Evolutionary conservation across 2,113 vertebrate species (phyloP), one percentile per base, ranked within the genome.

Genomic region (Theristicus caerulescens): DNA sequence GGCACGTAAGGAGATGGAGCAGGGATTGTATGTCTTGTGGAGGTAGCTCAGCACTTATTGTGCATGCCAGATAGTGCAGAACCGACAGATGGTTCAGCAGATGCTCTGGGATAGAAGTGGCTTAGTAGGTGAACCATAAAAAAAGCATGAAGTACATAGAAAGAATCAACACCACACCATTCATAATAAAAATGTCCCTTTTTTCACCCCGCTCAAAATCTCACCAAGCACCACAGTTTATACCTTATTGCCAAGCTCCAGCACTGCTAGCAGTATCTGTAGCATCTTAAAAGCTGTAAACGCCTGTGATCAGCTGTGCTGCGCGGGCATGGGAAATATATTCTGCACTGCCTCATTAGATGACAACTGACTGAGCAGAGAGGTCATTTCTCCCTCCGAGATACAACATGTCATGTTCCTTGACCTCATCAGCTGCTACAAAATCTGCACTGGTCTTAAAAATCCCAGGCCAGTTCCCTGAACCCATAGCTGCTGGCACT

Each of bases 41-140:
- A 71, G 71, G 82, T 26, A 51, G 91, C 47, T 86, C 69, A 24
- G 89, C 77, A 44, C 90, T 70, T 13, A 32, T 12, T 26, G 72
- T 46, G 27, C 13, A 31, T 59, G 94, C 93, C 95, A 95, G 93
- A 77, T 59, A 94, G 93, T 16, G 55, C 94, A 72, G 94, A 93
- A 66, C 88, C 4, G 82, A 88, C 97, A 98, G 97, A 98, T 98
- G 98, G 98, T 20, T 14, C 59, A 92, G 57, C 96, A 98, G 98
- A 96, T 97, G 98, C 97, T 96, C 71, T 8, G 88, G 31, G 90
- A 66, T 51, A 83, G 96, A 97, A 96, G 82, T 66, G 92, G 85
- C 94, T 97, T 93, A 93, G 94, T 93, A 93, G 95, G 96, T 96
- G 97, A 97, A 54, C 79, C 92, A 92, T 85, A 80, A 97, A 97